Base-by-base conservation (phyloP, 1,140 invertebrate species). In the Meloidogyne hapla region DNA sequence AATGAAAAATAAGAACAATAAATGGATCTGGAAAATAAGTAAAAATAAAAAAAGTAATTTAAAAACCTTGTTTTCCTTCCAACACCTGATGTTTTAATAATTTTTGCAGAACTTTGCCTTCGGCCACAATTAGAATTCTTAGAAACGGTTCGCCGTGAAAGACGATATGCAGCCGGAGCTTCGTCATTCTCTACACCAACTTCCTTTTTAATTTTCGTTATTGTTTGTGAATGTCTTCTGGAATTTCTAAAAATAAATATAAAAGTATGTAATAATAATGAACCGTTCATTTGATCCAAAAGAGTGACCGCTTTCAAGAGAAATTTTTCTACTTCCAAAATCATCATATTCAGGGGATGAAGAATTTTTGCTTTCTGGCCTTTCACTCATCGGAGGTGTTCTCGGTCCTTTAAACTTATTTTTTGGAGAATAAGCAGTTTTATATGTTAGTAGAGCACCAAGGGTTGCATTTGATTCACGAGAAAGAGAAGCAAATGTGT, bases 151-250 rank as follows among this genome's bases (percentile, higher is more conserved):
- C 48, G 48, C 13, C 25, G 40, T 42, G 33, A 4, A 45, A 70
- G 61, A 2, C 69, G 69, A 70, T 70, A 70, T 2, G 69, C 69
- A 33, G 69, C 69, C 18, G 69, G 69, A 18, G 69, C 68, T 1
- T 42, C 18, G 28, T 70, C 69, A 8, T 70, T 61, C 9, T 70
- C 33, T 8, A 38, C 69, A 8, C 9, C 69, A 15, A 1, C 13
- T 5, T 10, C 13, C 8, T 26, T 69, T 69, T 40, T 69, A 48
- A 4, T 48, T 56, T 56, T 56, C 6, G 18, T 56, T 0, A 56
- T 1, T 8, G 5, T 13, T n/a, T 9, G 48, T n/a, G 12, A 56
- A 42, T 42, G 13, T n/a, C 48, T 21, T 56, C n/a, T n/a, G 18
- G 18, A 8, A 21, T n/a, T 56, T 8, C 48, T 56, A 18, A 48